Evolutionary conservation across 2,888 invertebrate genomes (phyloP).

Genomic region (Drosophila maculinotata): DNA sequence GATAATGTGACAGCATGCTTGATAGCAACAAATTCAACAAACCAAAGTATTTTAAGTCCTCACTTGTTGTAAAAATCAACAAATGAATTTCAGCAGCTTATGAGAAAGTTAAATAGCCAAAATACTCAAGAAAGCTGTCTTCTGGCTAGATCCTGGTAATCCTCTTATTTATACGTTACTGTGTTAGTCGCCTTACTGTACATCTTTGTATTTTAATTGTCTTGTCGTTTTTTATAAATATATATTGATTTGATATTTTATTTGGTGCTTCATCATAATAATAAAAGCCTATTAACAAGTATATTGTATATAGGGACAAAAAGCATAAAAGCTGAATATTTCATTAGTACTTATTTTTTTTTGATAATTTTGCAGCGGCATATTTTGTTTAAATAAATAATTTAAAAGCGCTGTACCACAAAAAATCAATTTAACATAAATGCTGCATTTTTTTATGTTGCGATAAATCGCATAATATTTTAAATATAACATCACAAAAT

Average conservation of each 20-base stretch:
- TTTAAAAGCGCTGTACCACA: slow-evolving; percentile 1
- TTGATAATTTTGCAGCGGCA: slow-evolving; percentile 43
- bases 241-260: too few species aligned
- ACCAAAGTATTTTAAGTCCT: neutral
- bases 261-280: too few species aligned
- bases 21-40: neutral
- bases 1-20: slow-evolving; percentile 19
- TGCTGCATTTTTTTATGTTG: slow-evolving; percentile 19
- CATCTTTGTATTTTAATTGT: too few species aligned
- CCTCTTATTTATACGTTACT: slow-evolving; percentile 24
- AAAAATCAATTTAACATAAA: slow-evolving; percentile 17
- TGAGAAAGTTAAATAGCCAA: slow-evolving; percentile 13
- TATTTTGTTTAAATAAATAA: slow-evolving; percentile 49
- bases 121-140: neutral
- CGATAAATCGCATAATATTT: slow-evolving; percentile 62
- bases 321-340: too few species aligned
- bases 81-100: slow-evolving; percentile 26
- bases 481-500: slow-evolving; percentile 31
- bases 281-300: too few species aligned
- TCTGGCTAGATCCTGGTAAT: slow-evolving; percentile 12
- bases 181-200: too few species aligned
- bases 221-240: too few species aligned
- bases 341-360: too few species aligned
- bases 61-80: slow-evolving; percentile 4
- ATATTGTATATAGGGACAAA: too few species aligned